phyloP scores from a whole-genome alignment of 2,797 vertebrate species.

The Manis javanica region DNA sequence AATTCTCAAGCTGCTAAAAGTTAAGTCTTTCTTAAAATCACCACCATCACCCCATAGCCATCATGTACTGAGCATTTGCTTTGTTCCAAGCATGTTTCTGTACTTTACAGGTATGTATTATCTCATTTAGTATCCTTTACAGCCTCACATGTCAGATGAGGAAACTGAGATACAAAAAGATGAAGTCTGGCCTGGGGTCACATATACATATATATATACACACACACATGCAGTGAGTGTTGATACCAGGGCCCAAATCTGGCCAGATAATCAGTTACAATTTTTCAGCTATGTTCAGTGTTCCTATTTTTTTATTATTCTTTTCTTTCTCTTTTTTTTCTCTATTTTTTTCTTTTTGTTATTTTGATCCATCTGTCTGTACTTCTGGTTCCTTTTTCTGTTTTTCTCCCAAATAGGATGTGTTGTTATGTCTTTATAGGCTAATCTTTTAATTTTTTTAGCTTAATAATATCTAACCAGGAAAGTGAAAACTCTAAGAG shows the following conservation, averaged over 20 bases:
- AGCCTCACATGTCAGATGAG: background rate
- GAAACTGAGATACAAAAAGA: background rate
- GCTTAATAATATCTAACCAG: background rate
- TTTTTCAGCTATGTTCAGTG: background rate
- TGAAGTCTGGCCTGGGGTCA: background rate
- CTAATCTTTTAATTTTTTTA: slow-evolving; percentile 46
- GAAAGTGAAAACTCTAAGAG: background rate
- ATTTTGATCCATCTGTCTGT: slow-evolving; percentile 10
- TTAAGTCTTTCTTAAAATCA: background rate
- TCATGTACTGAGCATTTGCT: background rate
- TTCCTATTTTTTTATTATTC: background rate
- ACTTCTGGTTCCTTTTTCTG: slow-evolving; percentile 15
- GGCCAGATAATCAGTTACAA: background rate
- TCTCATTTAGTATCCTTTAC: background rate
- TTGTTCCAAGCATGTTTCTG: background rate
- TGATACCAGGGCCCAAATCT: background rate
- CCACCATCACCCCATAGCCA: background rate
- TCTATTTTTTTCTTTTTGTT: background rate
- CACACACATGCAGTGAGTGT: background rate
- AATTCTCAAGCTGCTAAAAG: background rate
- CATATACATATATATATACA: too few species aligned
- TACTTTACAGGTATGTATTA: background rate
- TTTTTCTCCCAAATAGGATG: slow-evolving; percentile 30
- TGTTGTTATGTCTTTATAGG: background rate
- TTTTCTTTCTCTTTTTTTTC: background rate